Evolutionary conservation across 92 coral and sea anemone species (phyloP).

Genomic region (Epizoanthus ramosus): DNA sequence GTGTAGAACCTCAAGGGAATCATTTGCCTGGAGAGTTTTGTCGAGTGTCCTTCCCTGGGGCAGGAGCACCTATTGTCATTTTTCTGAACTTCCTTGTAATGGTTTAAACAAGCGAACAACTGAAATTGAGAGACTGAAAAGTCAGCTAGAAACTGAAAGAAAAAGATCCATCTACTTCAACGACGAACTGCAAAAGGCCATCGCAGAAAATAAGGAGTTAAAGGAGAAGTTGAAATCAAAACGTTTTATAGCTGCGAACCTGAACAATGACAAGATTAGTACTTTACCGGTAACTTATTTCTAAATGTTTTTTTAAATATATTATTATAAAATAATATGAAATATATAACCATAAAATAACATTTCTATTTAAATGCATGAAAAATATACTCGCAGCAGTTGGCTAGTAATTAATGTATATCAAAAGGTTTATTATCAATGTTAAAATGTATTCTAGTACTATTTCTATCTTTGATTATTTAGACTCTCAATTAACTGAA

Average conservation of each 20-base stretch:
- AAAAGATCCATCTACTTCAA: slow-evolving; percentile 7
- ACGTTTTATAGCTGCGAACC: slow-evolving; percentile 30
- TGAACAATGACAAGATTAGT: slow-evolving; percentile 25
- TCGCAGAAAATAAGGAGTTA: slow-evolving; percentile 27
- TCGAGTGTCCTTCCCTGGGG: too few species aligned
- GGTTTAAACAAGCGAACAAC: not conserved
- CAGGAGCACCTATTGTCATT: too few species aligned
- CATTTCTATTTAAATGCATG: slow-evolving; percentile 15
- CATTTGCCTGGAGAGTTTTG: too few species aligned
- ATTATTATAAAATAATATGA: slow-evolving; percentile 11
- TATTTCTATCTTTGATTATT: too few species aligned
- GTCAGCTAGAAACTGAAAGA: slow-evolving; percentile 21
- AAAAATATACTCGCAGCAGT: slow-evolving; percentile 27
- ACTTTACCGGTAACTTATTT: slow-evolving; percentile 29
- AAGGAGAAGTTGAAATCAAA: slow-evolving; percentile 21
- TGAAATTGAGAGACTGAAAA: not conserved
- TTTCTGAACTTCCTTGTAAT: not conserved
- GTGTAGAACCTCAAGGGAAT: too few species aligned
- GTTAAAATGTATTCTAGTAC: too few species aligned
- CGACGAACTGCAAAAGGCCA: slow-evolving; percentile 13
- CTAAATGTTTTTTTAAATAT: slow-evolving; percentile 19
- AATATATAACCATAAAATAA: slow-evolving; percentile 16
- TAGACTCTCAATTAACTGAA: not conserved
- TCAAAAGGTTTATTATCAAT: slow-evolving; percentile 29
- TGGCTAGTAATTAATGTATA: slow-evolving; percentile 30